Evolutionary conservation across 2,888 invertebrate species (phyloP).

Genomic region (Galerucella nymphaeae): DNA sequence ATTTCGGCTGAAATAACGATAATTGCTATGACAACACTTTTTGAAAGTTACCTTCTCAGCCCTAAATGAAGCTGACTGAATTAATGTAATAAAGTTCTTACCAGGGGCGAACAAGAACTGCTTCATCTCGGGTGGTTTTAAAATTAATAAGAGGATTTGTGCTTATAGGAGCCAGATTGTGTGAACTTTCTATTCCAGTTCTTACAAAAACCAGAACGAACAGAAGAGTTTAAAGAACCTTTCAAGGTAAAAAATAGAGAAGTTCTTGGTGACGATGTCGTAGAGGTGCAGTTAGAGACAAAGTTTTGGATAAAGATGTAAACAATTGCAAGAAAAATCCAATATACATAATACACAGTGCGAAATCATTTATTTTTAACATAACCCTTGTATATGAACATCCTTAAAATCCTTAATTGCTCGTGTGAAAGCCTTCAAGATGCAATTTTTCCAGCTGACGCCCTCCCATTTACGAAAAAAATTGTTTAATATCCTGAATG

Average conservation of each 20-base stretch:
- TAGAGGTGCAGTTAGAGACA: too few relatives aligned
- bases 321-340: too few relatives aligned
- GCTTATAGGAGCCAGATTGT: too few relatives aligned
- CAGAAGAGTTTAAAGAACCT: too few relatives aligned
- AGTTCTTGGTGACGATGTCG: too few relatives aligned
- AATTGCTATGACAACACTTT: slow-evolving; percentile 33
- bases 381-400: slow-evolving; percentile 22
- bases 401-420: slow-evolving; percentile 41
- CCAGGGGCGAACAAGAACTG: slow-evolving; percentile 25
- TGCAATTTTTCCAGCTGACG: slow-evolving; percentile 41
- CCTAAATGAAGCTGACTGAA: slow-evolving; percentile 26
- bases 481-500: slow-evolving; percentile 48
- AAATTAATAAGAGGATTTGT: too few relatives aligned
- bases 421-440: slow-evolving; percentile 38
- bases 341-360: too few relatives aligned
- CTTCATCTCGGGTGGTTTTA: too few relatives aligned
- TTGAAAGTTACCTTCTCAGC: slow-evolving; percentile 24
- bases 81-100: slow-evolving; percentile 31
- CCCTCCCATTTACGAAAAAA: slow-evolving; percentile 44
- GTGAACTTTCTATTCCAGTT: too few relatives aligned
- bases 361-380: neutral
- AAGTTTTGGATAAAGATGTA: too few relatives aligned
- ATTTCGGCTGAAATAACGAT: slow-evolving; percentile 39
- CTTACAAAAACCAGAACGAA: too few relatives aligned
- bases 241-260: too few relatives aligned